Conservation (phyloP, 2,888 invertebrate species). For the Drosophila anomalata region DNA sequence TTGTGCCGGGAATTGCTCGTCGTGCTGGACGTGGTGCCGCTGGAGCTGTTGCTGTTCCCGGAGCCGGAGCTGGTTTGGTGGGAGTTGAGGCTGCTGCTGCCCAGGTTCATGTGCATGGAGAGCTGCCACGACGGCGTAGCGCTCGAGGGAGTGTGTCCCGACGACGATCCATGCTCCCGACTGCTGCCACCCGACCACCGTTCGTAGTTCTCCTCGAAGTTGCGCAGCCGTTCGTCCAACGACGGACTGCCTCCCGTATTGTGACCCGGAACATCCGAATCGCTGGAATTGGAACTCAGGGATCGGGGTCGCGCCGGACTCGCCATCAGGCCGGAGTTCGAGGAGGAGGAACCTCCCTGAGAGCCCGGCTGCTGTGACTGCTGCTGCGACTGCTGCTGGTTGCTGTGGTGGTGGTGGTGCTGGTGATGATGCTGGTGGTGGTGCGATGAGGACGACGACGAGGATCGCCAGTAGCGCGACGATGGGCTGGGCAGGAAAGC, state of each 20-base stretch:
- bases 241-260: conserved; percentile 87
- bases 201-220: conserved; percentile 96
- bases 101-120: conserved; percentile 59
- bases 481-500: conserved; percentile 69
- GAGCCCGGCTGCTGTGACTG: conserved; percentile 49
- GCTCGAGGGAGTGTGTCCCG: conserved; percentile 46
- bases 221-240: conserved; percentile 95
- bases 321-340: conserved; percentile 83
- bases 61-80: conserved; percentile 55
- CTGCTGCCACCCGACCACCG: conserved; percentile 89
- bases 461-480: conserved; percentile 76
- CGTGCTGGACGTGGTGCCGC: conserved; percentile 85
- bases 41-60: conserved; percentile 78
- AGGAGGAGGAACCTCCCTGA: conserved; percentile 61
- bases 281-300: conserved; percentile 90
- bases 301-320: conserved; percentile 89
- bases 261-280: conserved; percentile 86
- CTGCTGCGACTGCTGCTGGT: conserved; percentile 55
- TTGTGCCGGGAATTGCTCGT: conserved; percentile 87
- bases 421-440: conserved; percentile 53
- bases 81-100: conserved; percentile 44
- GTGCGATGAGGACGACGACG: conserved; percentile 66
- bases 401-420: conserved; percentile 73
- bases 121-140: conserved; percentile 83
- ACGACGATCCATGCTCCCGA: conserved; percentile 36